Evolutionary conservation across 23 tunicate genomes (phyloP), one percentile per base, ranked within the genome.

Genomic region (Halocynthia aurantium): DNA sequence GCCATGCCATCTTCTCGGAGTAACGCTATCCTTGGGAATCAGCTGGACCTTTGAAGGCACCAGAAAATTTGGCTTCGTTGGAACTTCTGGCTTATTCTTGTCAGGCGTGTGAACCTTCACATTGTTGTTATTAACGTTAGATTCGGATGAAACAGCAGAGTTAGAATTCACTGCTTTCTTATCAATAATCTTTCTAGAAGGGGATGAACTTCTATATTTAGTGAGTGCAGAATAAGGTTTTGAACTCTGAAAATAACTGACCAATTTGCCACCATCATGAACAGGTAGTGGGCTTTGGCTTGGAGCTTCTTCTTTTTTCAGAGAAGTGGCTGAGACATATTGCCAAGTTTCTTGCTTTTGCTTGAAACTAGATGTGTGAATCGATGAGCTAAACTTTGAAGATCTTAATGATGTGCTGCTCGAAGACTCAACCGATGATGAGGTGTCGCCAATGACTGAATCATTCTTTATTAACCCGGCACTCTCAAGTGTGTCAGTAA

Each of bases 151-250:
- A 31, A 31, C 44, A 31, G 44, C 44, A 31, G 1, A 1, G 44
- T 31, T 31, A 4, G 44, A 31, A 31, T 57, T 15, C 6, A 40
- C 76, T 71, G 11, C 17, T 50, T 9, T 19, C 49, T 10, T 20
- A n/a, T 10, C 21, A 6, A 10, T 54, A 9, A 15, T 40, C 18
- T 15, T 71, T 20, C 55, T 5, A 9, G 55, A 50, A 9, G 49
- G 6, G 54, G 0, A 10, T 22, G 10, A 20, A 50, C 17, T 6
- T 9, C 9, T 10, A 21, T 54, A 50, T 40, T 22, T 71, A 40
- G 1, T 1, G 10, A 22, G 55, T 22, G 10, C 76, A 55, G 80
- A 56, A 84, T 77, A 84, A 8, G 88, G 88, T 53, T 57, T 69
- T 49, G 88, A 83, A 7, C 77, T 51, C 11, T 77, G 40, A 69